Base-by-base conservation (phyloP, 2,888 invertebrate species). In the Pyrrhosoma nymphula region DNA sequence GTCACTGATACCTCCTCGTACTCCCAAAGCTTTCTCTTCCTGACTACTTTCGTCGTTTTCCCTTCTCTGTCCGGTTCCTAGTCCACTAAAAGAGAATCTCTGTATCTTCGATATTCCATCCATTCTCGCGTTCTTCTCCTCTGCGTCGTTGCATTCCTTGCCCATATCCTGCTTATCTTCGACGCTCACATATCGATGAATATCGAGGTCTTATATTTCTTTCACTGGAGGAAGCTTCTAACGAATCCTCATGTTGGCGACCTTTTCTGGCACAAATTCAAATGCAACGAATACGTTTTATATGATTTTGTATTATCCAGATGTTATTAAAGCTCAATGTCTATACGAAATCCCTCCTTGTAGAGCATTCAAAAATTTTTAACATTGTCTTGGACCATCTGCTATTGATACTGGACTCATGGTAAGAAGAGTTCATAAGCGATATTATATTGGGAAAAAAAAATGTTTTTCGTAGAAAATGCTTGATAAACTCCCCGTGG, bases 71-170 rank as follows among this genome's bases (percentile, higher is more conserved):
- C 35, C 82, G 35, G 35, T 82, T 82, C 82, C 82, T 35, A 82
- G 35, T 82, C 82, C 30, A 18, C 82, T 16, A 3, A 35, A 82
- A n/a, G 26, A 82, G 23, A 47, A 8, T 47, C 47, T 47, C 35
- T 35, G 30, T 82, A 82, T 82, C 82, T 82, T 82, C 82, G 82
- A 82, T 82, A 82, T 82, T 82, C 82, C 82, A 35, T 82, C 82
- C 82, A 14, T 35, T 82, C 69, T 69, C 69, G 69, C 69, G n/a
- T n/a, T 69, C 82, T 14, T 82, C 82, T 35, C 82, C 35, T 35
- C 18, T 4, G 14, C 82, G 82, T 82, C 35, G 30, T 35, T 16
- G 18, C 82, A 82, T 82, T 82, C 82, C 82, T 82, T 82, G 82
- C 82, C 30, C 82, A 82, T 82, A 82, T 82, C 35, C 35, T 16